Evolutionary conservation across 2,113 vertebrate species (phyloP), one percentile per base, ranked within the genome.

Genomic region (Hirundichthys speculiger): DNA sequence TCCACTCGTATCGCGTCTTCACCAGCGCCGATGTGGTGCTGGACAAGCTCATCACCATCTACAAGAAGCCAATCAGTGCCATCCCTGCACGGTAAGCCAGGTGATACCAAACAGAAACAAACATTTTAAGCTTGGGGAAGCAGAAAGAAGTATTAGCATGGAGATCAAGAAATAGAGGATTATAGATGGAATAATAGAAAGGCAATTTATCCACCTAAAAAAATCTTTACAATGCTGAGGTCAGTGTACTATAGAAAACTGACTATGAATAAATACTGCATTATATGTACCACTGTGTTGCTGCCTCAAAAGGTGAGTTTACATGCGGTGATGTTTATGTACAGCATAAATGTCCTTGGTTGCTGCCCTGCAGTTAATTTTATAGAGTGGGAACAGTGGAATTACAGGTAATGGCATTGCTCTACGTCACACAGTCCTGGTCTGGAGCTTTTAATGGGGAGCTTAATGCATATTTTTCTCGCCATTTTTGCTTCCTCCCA

Each of bases 21-120:
- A 96, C 96, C 90, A 94, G 92, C 0, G 96, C 96, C 0, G 83
- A 93, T 1, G 93, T 96, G 0, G 97, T 99, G 16, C 94, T 99
- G 2, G 96, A 98, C 92, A 99, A 99, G 75, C 96, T 99, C 77
- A 97, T 99, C 88, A 94, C 95, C 67, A 99, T 98, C 90, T 99
- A 99, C 92, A 95, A 94, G 91, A 97, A 93, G 79, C 98, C 98
- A 1, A 96, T 99, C 93, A 98, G 96, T 0, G 98, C 96, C 73
- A 96, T 98, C 71, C 98, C 98, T 0, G 96, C 98, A 54, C 95
- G 98, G 98, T 98, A 79, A 91, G 90, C 49, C 57, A 30, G 9
- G 1, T 18, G 11, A 60, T 65, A 40, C 10, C 16, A 25, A 40
- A 51, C 46, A 15, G 13, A n/a, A 5, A 16, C 15, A 15, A 41